Evolutionary conservation across 2,113 vertebrate species (phyloP), one percentile per base, ranked within the genome.

Genomic region (Siphamia tubifer): DNA sequence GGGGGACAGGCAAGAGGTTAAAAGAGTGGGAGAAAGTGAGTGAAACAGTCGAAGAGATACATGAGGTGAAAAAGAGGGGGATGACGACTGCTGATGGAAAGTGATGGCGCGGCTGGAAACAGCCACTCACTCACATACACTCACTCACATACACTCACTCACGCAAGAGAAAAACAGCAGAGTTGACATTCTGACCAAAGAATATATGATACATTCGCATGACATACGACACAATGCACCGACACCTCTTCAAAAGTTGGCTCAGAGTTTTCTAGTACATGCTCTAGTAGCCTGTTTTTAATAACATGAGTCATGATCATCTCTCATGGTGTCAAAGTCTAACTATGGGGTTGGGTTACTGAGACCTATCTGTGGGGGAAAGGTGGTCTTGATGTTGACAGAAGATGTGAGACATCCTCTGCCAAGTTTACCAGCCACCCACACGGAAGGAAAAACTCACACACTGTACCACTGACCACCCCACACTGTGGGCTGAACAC

Each of bases 71-170:
- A 83, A 71, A 76, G 81, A 81, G 81, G 79, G 80, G 77, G 87
- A 82, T 82, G 89, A 80, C 34, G 62, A 17, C 71, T 77, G 66
- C 55, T 44, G 63, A 72, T 68, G 91, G 92, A 93, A 93, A 93
- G 82, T 90, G 91, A 87, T 90, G 84, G 82, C 79, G 83, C 64
- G 81, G 87, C 87, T 92, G 92, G 92, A 93, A 93, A 93, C 72
- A 88, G 81, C 25, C 60, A 35, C 70, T 80, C 87, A 83, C 85
- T 45, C 74, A 62, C 67, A 62, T 32, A 8, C 68, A 47, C 30
- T n/a, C n/a, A n/a, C n/a, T n/a, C n/a, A n/a, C n/a, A n/a, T n/a
- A n/a, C n/a, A n/a, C n/a, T 30, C 68, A 45, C 64, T 24, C 68
- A 68, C 25, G 6, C 16, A 16, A 32, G 30, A 45, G 36, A 58